Conservation (phyloP, 1,140 invertebrate genomes). For the Metaphire vulgaris region DNA sequence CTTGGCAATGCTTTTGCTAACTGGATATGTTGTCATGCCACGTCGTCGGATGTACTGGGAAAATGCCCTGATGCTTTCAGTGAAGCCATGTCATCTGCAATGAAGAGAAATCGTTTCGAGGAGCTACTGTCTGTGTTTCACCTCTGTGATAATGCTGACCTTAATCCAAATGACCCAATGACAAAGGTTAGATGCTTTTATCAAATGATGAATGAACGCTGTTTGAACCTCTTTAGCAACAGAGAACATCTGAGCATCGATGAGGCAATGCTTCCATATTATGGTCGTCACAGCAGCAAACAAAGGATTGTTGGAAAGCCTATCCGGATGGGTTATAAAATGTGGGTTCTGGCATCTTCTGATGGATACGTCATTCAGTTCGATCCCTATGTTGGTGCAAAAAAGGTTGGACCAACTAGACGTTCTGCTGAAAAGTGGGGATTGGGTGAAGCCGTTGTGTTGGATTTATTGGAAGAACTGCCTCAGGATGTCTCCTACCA, state of each 20-base stretch:
- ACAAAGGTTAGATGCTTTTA: slow-evolving; percentile 3
- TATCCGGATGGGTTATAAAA: neutral
- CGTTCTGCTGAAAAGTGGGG: neutral
- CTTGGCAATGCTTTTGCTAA: neutral
- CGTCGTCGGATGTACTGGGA: slow-evolving; percentile 8
- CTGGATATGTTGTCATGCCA: neutral
- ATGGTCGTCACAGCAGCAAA: neutral
- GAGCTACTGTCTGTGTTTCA: neutral
- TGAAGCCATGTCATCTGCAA: neutral
- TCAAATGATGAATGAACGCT: neutral
- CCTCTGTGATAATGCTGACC: neutral
- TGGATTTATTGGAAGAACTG: too few relatives aligned
- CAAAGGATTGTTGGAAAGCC: neutral
- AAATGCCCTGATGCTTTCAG: neutral
- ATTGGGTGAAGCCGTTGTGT: neutral
- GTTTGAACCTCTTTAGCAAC: neutral
- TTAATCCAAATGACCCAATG: neutral
- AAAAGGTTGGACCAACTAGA: too few relatives aligned
- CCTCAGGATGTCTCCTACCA: too few relatives aligned
- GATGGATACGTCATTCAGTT: neutral
- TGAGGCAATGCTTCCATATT: slow-evolving; percentile 4
- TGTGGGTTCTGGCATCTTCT: neutral
- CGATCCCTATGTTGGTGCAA: neutral
- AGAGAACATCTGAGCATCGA: neutral
- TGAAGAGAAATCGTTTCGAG: slow-evolving; percentile 3